Base-by-base conservation (phyloP, 2,113 vertebrate genomes). In the Colaptes auratus region DNA sequence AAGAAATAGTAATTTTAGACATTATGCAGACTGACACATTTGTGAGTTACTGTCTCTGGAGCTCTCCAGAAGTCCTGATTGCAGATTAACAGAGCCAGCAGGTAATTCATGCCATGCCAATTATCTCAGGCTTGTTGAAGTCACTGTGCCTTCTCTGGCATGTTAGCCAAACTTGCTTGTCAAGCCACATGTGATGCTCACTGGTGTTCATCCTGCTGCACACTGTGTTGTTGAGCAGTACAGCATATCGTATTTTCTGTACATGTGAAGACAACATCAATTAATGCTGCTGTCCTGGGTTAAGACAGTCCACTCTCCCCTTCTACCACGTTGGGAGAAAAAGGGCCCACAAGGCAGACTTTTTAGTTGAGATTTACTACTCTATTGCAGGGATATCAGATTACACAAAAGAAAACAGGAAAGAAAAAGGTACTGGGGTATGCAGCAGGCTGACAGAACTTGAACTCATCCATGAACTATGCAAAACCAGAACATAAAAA, bases 231-330 rank as follows among this genome's bases (percentile, higher is more conserved):
- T 25, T 77, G 70, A 84, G 2, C n/a, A 80, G 48, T 12, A 8
- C 3, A 27, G 16, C 1, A 2, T 66, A n/a, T 7, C 1, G 0
- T 31, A 2, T 50, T 78, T 78, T 44, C 5, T 2, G 7, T 67
- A 7, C 23, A 3, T 55, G n/a, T 25, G 16, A 80, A 55, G 23
- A 23, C 28, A 56, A 19, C 1, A 0, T 56, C 35, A 10, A 2
- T 24, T 71, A 25, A 52, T 25, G 23, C 12, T 52, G 23, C 23
- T 52, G 50, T 52, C 23, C 50, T 52, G 50, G 50, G 23, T 52
- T 52, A 52, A 52, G 50, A 52, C 12, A 52, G 23, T 23, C 23
- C 50, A 13, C 48, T 14, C 11, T 24, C 12, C 23, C 50, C 12
- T 24, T 52, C 46, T 48, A 25, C 50, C 50, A 25, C 5, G 12